Evolutionary conservation across 2,888 invertebrate species (phyloP), one percentile per base, ranked within the genome.

Genomic region (Uropetala carovei): DNA sequence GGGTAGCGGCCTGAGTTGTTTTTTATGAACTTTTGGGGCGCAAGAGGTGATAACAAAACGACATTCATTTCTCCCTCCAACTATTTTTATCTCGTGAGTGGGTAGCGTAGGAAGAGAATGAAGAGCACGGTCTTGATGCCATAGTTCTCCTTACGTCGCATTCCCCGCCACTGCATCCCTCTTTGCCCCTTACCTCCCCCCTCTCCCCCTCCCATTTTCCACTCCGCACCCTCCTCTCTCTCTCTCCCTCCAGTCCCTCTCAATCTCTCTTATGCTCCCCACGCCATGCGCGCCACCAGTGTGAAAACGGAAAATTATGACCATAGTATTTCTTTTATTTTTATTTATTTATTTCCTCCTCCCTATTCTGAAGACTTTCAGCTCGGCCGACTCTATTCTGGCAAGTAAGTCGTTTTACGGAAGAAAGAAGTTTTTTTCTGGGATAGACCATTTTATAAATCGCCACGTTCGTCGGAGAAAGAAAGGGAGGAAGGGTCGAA

Each of bases 41-140:
- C 43, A 43, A 43, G 57, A 83, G 57, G 83, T n/a, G n/a, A n/a
- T n/a, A n/a, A n/a, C n/a, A n/a, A n/a, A n/a, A 83, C 57, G 83
- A 18, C 18, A 56, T 83, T 83, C 83, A 56, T 83, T 43, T n/a
- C 83, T 11, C 43, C 83, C 83, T 56, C 83, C 30, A 18, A 30
- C 14, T 16, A 82, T 82, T 82, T n/a, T 83, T 83, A 56, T 83
- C 83, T 83, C 57, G 83, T 83, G 83, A 83, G 43, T 83, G 83
- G 56, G 43, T 83, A 10, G 83, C 22, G 56, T 57, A 56, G 8
- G 43, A 43, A 43, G 43, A 43, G 43, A 43, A 5, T 3, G 43
- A 43, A 43, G 43, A 43, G 43, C 43, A 5, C 43, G 43, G 43
- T 43, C 43, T 43, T 3, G 43, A 5, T 43, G 43, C 43, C 43